These are phyloP conservation scores for Armadillidium nasatum DNA, from an alignment of 1,140 invertebrate genomes.

Conservation along the genomic window DNA sequence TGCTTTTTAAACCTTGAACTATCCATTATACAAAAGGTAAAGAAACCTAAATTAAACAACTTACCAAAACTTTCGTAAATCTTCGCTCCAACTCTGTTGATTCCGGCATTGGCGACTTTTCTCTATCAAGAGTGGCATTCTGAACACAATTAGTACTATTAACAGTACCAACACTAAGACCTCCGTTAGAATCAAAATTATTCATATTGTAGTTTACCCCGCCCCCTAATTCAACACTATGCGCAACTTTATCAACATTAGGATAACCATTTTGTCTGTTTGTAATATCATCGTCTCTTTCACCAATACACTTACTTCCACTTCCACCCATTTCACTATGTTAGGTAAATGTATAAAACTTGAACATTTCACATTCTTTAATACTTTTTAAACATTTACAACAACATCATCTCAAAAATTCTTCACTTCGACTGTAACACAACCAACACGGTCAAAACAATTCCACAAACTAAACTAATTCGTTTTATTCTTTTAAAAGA, in stretches of 20 bases:
- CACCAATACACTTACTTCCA: background rate
- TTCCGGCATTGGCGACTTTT: background rate
- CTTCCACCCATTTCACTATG: background rate
- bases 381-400: too few species aligned
- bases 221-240: background rate
- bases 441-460: too few species aligned
- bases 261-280: background rate
- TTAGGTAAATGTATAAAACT: too few species aligned
- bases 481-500: too few species aligned
- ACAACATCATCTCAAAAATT: too few species aligned
- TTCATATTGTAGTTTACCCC: background rate
- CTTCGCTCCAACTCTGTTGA: background rate
- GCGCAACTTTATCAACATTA: background rate
- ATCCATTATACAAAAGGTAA: too few species aligned
- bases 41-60: too few species aligned
- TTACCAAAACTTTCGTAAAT: background rate
- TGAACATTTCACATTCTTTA: too few species aligned
- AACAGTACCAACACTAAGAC: background rate
- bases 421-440: too few species aligned
- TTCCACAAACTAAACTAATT: too few species aligned
- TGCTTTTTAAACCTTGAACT: too few species aligned
- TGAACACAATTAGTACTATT: background rate
- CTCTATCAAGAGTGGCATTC: background rate
- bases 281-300: background rate
- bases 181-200: background rate